Base-by-base conservation (phyloP, 64 coral and sea anemone genomes). In the Porites australiensis region DNA sequence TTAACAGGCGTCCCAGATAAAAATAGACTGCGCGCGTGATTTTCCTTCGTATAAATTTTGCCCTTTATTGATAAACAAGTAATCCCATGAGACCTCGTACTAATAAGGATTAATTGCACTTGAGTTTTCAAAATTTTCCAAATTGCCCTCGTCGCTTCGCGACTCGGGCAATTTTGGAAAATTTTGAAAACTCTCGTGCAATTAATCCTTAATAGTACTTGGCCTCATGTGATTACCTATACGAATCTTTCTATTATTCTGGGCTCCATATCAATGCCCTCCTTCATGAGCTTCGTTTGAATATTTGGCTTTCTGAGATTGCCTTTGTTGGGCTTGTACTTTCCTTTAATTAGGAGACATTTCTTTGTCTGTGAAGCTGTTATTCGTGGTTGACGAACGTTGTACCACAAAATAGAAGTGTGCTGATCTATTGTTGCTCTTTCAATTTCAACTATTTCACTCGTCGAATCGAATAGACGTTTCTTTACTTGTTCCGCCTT, bases 291-390 rank as follows among this genome's bases (percentile, higher is more conserved):
- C 44, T 77, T 74, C 55, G 89, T 88, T 76, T n/a, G 44, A 50
- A 88, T 43, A 37, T 50, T 21, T 22, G 51, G 46, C 16, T 86
- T 88, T 47, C 93, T 93, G 27, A 52, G 43, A 8, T 89, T 51
- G 12, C 90, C 90, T 63, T 96, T 96, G 18, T 70, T 92, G 3
- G 90, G 90, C 20, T 86, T 96, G n/a, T 85, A 93, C 22, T 45
- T 76, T 21, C 54, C n/a, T 44, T 44, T 96, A n/a, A n/a, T n/a
- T 3, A 86, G 5, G 0, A 93, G 13, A 53, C 86, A 83, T 62
- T 90, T 64, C 64, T 96, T 96, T 44, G 18, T 22, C 52, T 96
- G 70, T 92, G 95, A 96, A 44, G 95, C 85, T 77, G 90, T 96
- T 62, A 93, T 96, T 86, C 95, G 64, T 22, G 57, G 84, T 52